Conservation (phyloP, 2,888 invertebrate species). For the Zeuzera pyrina region DNA sequence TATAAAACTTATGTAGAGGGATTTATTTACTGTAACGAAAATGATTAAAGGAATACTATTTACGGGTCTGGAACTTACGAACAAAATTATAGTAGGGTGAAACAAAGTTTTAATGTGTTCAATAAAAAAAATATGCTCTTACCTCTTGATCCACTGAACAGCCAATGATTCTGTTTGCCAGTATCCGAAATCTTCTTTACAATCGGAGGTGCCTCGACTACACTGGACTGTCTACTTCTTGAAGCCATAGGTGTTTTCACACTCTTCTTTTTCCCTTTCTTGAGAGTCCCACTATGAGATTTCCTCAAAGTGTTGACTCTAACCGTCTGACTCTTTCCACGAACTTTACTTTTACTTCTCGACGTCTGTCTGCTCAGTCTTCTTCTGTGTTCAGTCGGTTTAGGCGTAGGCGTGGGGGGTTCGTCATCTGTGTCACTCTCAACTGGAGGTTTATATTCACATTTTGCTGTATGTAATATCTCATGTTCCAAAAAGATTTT, state of each 20-base stretch:
- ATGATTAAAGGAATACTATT: too few species aligned
- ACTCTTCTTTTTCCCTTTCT: slow-evolving; percentile 59
- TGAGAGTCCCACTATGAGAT: slow-evolving; percentile 60
- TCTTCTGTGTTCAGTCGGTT: slow-evolving; percentile 51
- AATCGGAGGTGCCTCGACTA: slow-evolving; percentile 50
- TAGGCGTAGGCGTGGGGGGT: slow-evolving; percentile 46
- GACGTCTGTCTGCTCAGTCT: slow-evolving; percentile 60
- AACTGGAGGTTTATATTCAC: slow-evolving; percentile 28
- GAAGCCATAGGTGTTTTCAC: slow-evolving; percentile 38
- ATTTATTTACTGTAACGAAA: too few species aligned
- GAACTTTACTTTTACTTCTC: slow-evolving; percentile 59
- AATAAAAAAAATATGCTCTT: too few species aligned
- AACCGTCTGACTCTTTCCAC: slow-evolving; percentile 60
- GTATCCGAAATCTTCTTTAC: slow-evolving; percentile 52
- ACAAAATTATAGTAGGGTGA: too few species aligned
- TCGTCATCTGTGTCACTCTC: slow-evolving; percentile 50
- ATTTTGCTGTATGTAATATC: slow-evolving; percentile 39
- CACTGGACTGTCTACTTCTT: slow-evolving; percentile 57
- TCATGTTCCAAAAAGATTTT: slow-evolving; percentile 58
- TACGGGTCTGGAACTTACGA: too few species aligned
- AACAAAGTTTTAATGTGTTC: too few species aligned
- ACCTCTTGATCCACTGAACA: slow-evolving; percentile 55
- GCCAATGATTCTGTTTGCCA: slow-evolving; percentile 54
- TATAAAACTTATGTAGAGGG: too few species aligned
- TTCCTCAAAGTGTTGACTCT: slow-evolving; percentile 61